phyloP scores from a whole-genome alignment of 2,888 invertebrate genomes.

The Beris morrisii region DNA sequence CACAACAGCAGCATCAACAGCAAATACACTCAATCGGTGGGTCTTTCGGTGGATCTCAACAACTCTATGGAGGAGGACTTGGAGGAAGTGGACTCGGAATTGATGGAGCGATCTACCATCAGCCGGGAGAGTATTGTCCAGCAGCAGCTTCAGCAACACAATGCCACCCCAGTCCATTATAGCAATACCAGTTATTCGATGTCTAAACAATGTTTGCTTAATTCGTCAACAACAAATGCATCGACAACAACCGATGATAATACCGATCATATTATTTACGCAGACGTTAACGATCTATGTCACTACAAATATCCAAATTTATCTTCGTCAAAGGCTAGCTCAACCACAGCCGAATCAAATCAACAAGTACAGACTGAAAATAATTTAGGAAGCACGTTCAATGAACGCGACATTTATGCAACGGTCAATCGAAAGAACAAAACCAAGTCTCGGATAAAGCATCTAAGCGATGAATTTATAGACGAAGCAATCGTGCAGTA shows the following conservation, averaged over 20 bases:
- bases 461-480: slow-evolving; percentile 55
- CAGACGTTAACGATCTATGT: slow-evolving; percentile 55
- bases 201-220: slow-evolving; percentile 56
- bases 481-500: slow-evolving; percentile 54
- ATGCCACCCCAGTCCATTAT: slow-evolving; percentile 56
- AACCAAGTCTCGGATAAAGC: slow-evolving; percentile 53
- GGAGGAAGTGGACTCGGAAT: slow-evolving; percentile 56
- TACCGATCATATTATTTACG: slow-evolving; percentile 55
- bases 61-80: slow-evolving; percentile 56
- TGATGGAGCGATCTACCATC: slow-evolving; percentile 59
- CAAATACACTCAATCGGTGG: slow-evolving; percentile 52
- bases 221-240: slow-evolving; percentile 53
- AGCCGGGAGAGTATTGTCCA: slow-evolving; percentile 58
- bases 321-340: slow-evolving; percentile 19
- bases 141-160: slow-evolving; percentile 51
- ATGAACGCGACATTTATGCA: slow-evolving; percentile 55
- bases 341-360: slow-evolving; percentile 26
- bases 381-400: slow-evolving; percentile 43
- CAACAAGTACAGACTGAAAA: slow-evolving; percentile 41
- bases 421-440: slow-evolving; percentile 57
- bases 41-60: slow-evolving; percentile 56
- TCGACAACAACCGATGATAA: slow-evolving; percentile 49
- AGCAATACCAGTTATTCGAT: slow-evolving; percentile 58
- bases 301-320: slow-evolving; percentile 47
- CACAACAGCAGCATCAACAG: slow-evolving; percentile 53